Evolutionary conservation across 2,888 invertebrate genomes (phyloP).

Genomic region (Nemurella pictetii): DNA sequence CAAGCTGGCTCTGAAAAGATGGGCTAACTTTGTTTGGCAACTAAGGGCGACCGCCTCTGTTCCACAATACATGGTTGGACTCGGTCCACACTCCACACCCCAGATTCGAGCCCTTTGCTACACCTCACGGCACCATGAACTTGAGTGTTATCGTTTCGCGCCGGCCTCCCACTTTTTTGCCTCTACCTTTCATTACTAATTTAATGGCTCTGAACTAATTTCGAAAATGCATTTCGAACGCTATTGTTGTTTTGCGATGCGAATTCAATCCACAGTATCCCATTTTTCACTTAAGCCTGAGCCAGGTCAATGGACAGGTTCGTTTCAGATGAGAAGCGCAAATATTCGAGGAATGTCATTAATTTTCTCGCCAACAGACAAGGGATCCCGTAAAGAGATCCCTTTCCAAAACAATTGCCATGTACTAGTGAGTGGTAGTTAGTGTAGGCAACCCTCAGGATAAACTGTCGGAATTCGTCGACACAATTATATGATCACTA

Average conservation of each 20-base stretch:
- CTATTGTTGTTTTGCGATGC: background rate
- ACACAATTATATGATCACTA: background rate
- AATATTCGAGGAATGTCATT: slow-evolving; percentile 17
- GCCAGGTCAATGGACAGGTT: background rate
- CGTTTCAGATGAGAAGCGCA: background rate
- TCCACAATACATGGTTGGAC: background rate
- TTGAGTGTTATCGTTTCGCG: background rate
- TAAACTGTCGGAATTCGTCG: background rate
- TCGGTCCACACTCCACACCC: background rate
- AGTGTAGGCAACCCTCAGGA: background rate
- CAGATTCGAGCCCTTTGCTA: background rate
- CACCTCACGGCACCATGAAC: background rate
- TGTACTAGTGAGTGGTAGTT: background rate
- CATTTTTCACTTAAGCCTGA: background rate
- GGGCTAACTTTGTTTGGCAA: slow-evolving; percentile 13
- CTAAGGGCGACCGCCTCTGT: background rate
- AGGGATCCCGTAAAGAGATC: background rate
- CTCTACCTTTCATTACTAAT: background rate
- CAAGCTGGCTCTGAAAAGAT: background rate
- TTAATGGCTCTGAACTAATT: background rate
- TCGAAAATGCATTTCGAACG: background rate
- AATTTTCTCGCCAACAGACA: background rate
- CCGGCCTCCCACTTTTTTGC: background rate
- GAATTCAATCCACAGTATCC: background rate
- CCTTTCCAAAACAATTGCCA: background rate